Evolutionary conservation across 2,797 vertebrate species (phyloP).

Genomic region (Heteromormyrus szaboi): DNA sequence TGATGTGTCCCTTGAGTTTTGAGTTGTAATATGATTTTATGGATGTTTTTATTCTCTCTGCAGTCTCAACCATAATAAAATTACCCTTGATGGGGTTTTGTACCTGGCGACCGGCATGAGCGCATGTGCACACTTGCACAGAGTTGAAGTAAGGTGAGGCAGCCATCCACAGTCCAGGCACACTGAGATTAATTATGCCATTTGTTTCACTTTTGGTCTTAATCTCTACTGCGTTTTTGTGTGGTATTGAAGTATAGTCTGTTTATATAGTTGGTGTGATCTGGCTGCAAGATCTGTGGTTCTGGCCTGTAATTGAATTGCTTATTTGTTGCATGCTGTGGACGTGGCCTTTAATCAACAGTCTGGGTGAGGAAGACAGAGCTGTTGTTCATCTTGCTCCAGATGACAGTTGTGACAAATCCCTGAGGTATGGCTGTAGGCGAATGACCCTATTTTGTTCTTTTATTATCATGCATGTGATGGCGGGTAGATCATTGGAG

Average conservation of each 20-base stretch:
- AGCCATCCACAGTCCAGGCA: background rate
- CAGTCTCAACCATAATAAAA: conserved; percentile 70
- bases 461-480: background rate
- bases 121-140: conserved; percentile 42
- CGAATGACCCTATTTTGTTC: background rate
- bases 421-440: conserved; percentile 61
- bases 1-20: background rate
- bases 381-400: conserved; percentile 59
- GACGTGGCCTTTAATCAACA: conserved; percentile 37
- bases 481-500: background rate
- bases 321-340: background rate
- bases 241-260: background rate
- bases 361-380: conserved; percentile 59
- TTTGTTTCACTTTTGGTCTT: background rate
- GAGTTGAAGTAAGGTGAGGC: conserved; percentile 64
- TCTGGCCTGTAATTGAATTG: background rate
- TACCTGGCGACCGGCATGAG: conserved; percentile 54
- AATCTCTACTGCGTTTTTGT: background rate
- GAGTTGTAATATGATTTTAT: background rate
- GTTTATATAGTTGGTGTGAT: background rate
- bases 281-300: background rate
- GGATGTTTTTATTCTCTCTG: background rate
- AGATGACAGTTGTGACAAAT: conserved; percentile 44
- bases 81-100: conserved; percentile 65
- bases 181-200: background rate